Evolutionary conservation across 2,797 vertebrate species (phyloP).

Genomic region (Columba guinea): DNA sequence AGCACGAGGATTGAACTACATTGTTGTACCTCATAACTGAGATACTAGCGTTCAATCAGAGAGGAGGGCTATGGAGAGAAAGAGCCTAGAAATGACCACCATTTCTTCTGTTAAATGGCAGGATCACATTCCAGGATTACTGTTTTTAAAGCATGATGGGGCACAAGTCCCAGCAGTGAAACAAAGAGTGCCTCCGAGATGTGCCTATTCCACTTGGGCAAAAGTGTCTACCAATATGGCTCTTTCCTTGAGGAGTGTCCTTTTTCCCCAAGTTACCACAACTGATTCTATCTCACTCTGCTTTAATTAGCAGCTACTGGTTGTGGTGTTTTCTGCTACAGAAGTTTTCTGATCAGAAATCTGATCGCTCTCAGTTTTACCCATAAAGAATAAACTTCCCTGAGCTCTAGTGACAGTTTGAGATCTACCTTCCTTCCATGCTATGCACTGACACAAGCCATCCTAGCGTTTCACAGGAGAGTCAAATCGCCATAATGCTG

Average conservation of each 20-base stretch:
- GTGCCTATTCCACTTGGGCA: background rate
- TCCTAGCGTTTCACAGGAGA: background rate
- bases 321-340: background rate
- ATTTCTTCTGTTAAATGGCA: background rate
- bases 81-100: background rate
- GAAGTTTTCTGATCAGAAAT: background rate
- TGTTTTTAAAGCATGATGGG: background rate
- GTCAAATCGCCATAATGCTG: background rate
- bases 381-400: background rate
- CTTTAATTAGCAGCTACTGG: background rate
- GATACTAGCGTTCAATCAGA: background rate
- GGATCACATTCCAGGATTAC: background rate
- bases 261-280: background rate
- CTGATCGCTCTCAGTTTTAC: background rate
- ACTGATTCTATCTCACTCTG: background rate
- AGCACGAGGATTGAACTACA: background rate
- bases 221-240: background rate
- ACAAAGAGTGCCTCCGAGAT: background rate
- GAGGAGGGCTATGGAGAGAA: background rate
- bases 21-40: background rate
- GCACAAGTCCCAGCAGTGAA: background rate
- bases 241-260: background rate
- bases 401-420: background rate
- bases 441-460: background rate
- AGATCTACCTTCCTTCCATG: background rate